A percentile compares a stretch with the other conserved stretches of the same genome.
Conservation (phyloP, 2,797 vertebrate genomes). For the Phoebastria nigripes region DNA sequence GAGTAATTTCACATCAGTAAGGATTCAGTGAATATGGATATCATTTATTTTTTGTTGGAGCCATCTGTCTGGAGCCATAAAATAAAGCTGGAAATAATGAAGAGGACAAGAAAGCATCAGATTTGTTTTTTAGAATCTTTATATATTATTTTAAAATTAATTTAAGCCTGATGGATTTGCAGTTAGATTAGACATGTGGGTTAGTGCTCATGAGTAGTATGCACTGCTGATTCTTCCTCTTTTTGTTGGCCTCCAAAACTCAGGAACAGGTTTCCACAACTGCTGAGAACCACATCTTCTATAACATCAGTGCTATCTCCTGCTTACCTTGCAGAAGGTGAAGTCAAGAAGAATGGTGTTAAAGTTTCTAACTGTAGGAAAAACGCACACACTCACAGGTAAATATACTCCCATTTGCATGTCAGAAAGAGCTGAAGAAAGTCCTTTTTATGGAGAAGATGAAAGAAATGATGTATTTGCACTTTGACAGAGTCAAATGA, state of each 20-base stretch:
- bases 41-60: background rate
- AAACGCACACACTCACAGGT: background rate
- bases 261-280: background rate
- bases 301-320: background rate
- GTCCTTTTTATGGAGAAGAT: background rate
- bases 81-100: background rate
- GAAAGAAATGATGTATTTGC: background rate
- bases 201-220: background rate
- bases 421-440: background rate
- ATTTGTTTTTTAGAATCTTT: background rate
- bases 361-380: background rate
- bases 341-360: background rate
- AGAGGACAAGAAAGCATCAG: background rate
- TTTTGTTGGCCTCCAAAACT: background rate
- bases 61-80: background rate
- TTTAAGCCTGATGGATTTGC: background rate
- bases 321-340: background rate
- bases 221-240: background rate
- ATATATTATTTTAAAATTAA: background rate
- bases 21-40: background rate
- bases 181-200: background rate
- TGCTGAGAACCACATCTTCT: background rate
- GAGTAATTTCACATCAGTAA: conserved; percentile 24
- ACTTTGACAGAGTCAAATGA: background rate
- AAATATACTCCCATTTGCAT: background rate